Conservation (phyloP, 2,113 vertebrate genomes). For the Syngnathus typhle region DNA sequence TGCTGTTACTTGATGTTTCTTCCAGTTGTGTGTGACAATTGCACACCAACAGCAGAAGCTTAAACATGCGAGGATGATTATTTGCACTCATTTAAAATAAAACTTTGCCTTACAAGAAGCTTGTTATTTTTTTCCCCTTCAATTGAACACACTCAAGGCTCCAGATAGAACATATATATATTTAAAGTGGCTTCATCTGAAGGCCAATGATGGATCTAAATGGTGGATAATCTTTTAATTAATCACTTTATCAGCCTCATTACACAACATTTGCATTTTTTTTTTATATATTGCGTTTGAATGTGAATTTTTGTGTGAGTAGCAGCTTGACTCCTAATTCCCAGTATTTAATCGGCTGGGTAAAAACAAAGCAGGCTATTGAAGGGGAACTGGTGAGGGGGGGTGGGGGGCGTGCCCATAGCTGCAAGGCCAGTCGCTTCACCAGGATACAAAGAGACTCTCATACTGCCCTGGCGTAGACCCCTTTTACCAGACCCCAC, state of each 20-base stretch:
- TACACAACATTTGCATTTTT: not conserved
- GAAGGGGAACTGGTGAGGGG: constrained; percentile 40
- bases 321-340: constrained; percentile 70
- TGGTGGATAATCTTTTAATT: not conserved
- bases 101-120: constrained; percentile 46
- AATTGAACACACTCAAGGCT: not conserved
- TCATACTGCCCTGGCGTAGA: constrained; percentile 42
- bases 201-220: constrained; percentile 3
- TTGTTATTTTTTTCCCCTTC: not conserved
- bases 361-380: constrained; percentile 75
- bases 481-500: not conserved
- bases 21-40: constrained; percentile 25
- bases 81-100: constrained; percentile 68
- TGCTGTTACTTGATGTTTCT: constrained; percentile 31
- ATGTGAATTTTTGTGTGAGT: constrained; percentile 10
- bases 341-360: constrained; percentile 70
- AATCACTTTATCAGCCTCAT: constrained; percentile 21
- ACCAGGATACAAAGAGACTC: constrained; percentile 65
- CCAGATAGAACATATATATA: too few relatives aligned
- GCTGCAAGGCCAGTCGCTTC: constrained; percentile 60
- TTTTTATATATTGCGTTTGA: not conserved
- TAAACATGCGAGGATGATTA: constrained; percentile 51
- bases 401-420: constrained; percentile 51
- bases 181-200: not conserved
- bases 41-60: constrained; percentile 32